Evolutionary conservation across 2,888 invertebrate species (phyloP), one percentile per base, ranked within the genome.

Genomic region (Euzetes globulus): DNA sequence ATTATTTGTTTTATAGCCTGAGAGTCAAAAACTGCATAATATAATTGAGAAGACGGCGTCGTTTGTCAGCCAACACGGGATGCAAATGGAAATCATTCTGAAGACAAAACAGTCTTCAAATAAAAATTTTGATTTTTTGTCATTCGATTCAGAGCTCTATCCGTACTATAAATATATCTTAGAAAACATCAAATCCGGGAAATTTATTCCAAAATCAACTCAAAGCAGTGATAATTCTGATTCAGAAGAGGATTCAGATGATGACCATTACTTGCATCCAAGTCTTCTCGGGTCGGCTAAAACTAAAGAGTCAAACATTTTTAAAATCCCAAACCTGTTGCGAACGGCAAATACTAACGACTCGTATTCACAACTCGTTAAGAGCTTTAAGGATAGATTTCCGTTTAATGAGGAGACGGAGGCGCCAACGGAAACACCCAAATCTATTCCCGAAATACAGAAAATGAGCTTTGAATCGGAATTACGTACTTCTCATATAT

Each of bases 11-110:
- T 73, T 65, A 55, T 83, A 95, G 93, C 96, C 96, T 0, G 89
- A 89, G 78, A 90, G 90, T 5, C 87, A 89, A 80, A 96, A 95
- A 82, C 88, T 91, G 80, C 92, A 94, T 82, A 91, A 92, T 17
- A 91, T 98, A 77, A 95, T 99, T 80, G 95, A 96, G 81, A 95
- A 94, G 84, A 99, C 86, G 0, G 86, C 86, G 1, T 77, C 79
- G 55, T 87, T 87, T 80, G 83, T 87, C 17, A 83, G 83, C 2
- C 87, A 88, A 71, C 95, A 97, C 82, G 98, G 98, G 0, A 87
- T 90, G 9, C 99, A 99, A 84, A 97, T 99, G 97, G 99, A 99
- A 85, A 96, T 99, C 79, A 87, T 99, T 15, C 90, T 99, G 79
- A 98, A 98, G 84, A 93, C 97, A 4, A 99, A 98, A 84, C 99